phyloP scores from a whole-genome alignment of 2,888 invertebrate genomes.

The Venusia cambrica region DNA sequence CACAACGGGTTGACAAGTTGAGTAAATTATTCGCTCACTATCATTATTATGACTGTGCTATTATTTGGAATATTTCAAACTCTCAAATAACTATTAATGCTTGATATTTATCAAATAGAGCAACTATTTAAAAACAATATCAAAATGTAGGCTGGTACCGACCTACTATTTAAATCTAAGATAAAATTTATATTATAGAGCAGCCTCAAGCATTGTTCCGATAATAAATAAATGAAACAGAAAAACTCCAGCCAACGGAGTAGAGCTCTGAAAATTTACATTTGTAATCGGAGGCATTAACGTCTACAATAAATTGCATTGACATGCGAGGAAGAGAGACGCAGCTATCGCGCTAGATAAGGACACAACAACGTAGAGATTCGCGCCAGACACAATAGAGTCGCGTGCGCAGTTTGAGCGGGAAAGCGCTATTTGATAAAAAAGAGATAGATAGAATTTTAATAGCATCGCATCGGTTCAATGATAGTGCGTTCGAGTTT shows the following conservation, averaged over 20 bases:
- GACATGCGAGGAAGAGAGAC: conserved; percentile 64
- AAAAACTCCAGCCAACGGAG: conserved; percentile 73
- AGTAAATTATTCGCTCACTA: too few species aligned
- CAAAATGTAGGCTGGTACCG: too few species aligned
- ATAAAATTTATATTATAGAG: too few species aligned
- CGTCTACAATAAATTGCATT: conserved; percentile 79
- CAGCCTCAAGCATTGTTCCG: too few species aligned
- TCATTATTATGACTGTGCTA: too few species aligned
- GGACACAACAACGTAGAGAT: conserved; percentile 49
- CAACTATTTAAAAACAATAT: too few species aligned
- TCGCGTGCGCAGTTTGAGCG: conserved; percentile 65
- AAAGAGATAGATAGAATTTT: conserved; percentile 44
- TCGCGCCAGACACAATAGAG: conserved; percentile 73
- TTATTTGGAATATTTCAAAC: too few species aligned
- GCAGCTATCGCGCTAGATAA: conserved; percentile 51
- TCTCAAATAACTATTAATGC: too few species aligned
- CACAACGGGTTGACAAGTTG: too few species aligned
- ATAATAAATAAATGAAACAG: conserved; percentile 67
- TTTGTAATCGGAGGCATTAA: conserved; percentile 79
- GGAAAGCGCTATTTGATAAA: conserved; percentile 47
- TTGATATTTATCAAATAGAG: too few species aligned
- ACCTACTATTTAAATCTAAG: too few species aligned
- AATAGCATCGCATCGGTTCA: conserved; percentile 49
- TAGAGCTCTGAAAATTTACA: conserved; percentile 77
- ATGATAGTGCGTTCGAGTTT: conserved; percentile 68